These are phyloP conservation scores for Agrochola litura DNA, from an alignment of 2,888 invertebrate species.

Conservation along the genomic window DNA sequence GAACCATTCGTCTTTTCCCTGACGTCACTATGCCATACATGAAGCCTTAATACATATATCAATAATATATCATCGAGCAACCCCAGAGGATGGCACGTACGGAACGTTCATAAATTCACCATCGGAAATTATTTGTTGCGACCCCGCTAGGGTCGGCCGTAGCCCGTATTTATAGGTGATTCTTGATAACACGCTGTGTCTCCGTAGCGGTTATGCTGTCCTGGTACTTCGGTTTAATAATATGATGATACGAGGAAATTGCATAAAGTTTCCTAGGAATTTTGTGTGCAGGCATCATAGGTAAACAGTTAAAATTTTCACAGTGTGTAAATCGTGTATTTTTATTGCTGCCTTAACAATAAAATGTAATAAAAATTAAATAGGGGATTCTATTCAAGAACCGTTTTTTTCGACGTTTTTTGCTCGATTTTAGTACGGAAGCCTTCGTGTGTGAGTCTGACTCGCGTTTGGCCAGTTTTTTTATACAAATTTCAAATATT, in stretches of 20 bases:
- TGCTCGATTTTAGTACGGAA: no score
- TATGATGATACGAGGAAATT: background rate
- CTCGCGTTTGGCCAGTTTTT: no score
- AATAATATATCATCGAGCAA: slow-evolving; percentile 39
- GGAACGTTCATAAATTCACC: slow-evolving; percentile 58
- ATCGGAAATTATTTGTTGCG: slow-evolving; percentile 61
- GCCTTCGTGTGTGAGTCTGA: no score
- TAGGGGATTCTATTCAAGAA: no score
- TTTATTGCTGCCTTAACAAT: no score
- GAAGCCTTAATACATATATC: slow-evolving; percentile 45
- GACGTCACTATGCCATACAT: slow-evolving; percentile 25
- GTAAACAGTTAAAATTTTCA: no score
- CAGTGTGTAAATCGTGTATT: no score
- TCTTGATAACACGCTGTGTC: slow-evolving; percentile 13
- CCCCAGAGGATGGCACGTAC: slow-evolving; percentile 53
- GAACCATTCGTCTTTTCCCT: slow-evolving; percentile 13
- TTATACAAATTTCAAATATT: no score
- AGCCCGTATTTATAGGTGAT: slow-evolving; percentile 39
- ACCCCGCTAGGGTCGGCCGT: slow-evolving; percentile 7
- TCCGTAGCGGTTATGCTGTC: slow-evolving; percentile 8
- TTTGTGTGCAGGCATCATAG: background rate
- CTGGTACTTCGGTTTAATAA: slow-evolving; percentile 16
- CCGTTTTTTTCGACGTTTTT: no score
- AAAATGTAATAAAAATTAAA: no score
- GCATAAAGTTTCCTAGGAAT: background rate